A percentile compares a stretch with the other conserved stretches of the same genome.
Conservation (phyloP, 2,888 invertebrate species). For the Steromphala cineraria region DNA sequence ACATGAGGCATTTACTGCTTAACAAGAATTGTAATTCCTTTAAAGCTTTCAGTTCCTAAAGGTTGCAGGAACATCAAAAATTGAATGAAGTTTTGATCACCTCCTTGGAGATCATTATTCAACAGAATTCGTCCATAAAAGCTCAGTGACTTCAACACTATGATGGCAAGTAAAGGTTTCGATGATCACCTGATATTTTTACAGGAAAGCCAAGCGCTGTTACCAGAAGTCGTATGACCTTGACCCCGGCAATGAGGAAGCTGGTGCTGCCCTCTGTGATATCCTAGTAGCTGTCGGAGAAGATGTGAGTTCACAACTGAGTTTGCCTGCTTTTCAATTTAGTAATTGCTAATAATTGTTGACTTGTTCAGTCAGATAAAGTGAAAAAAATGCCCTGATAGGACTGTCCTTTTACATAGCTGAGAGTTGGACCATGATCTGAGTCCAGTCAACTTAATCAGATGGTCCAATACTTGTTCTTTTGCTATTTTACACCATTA, state of each 20-base stretch:
- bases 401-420: too few species aligned
- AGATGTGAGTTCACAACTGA: slow-evolving; percentile 76
- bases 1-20: too few species aligned
- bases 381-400: too few species aligned
- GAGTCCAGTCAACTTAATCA: neutral
- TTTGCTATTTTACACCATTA: too few species aligned
- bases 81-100: too few species aligned
- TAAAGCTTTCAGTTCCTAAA: too few species aligned
- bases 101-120: too few species aligned
- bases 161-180: neutral
- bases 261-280: slow-evolving; percentile 85
- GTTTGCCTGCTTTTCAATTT: neutral
- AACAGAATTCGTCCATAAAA: neutral
- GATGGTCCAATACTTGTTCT: too few species aligned
- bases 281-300: slow-evolving; percentile 83
- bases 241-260: slow-evolving; percentile 82
- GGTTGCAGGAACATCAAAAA: too few species aligned
- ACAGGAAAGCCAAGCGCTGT: slow-evolving; percentile 85
- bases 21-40: too few species aligned
- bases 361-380: neutral
- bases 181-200: neutral
- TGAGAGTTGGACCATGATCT: neutral
- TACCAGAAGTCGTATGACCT: slow-evolving; percentile 89
- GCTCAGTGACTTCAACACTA: neutral
- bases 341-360: neutral